A percentile compares a stretch with the other conserved stretches of the same genome.
Conservation (phyloP, 2,797 vertebrate species). For the Microcaecilia unicolor region DNA sequence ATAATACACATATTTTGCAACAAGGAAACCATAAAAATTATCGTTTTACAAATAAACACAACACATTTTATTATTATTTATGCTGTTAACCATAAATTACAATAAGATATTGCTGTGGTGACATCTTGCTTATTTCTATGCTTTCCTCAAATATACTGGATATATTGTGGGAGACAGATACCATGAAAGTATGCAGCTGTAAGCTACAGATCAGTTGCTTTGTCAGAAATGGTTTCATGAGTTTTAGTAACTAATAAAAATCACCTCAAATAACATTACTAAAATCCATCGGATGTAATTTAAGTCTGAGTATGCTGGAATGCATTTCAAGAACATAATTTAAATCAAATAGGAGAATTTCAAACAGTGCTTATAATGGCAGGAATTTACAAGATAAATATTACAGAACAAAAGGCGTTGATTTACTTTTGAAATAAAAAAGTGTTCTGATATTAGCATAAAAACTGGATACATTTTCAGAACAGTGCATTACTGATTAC, state of each 20-base stretch:
- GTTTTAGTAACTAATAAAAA: background rate
- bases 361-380: background rate
- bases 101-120: background rate
- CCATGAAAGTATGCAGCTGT: background rate
- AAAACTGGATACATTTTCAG: background rate
- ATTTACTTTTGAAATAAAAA: background rate
- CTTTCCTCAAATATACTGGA: background rate
- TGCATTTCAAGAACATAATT: background rate
- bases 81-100: background rate
- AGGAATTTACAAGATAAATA: background rate
- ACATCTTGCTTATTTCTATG: background rate
- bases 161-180: background rate
- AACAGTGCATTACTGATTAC: background rate
- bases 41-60: no score
- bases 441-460: background rate
- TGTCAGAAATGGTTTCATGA: background rate
- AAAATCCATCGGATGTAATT: background rate
- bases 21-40: no score
- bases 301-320: background rate
- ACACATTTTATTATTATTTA: background rate
- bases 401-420: background rate
- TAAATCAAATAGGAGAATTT: background rate
- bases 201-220: background rate
- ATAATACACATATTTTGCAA: no score
- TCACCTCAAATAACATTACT: background rate